Percentiles rank a stretch among this genome's conserved stretches.
phyloP scores from a whole-genome alignment of 2,113 vertebrate genomes.

The Orientallactaga bullata region DNA sequence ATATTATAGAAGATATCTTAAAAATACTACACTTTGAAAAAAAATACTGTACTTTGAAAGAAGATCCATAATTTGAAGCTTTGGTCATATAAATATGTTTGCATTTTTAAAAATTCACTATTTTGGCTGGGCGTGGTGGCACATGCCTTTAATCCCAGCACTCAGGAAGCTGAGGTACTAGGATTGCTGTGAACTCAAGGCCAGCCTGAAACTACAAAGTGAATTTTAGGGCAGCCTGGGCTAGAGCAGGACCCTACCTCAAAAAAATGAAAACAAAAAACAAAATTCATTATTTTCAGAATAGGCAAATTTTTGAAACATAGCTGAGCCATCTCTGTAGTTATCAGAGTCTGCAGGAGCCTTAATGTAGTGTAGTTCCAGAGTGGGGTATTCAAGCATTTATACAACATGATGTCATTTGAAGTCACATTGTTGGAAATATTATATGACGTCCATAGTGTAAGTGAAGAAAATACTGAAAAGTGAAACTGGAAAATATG shows the following conservation, averaged over 20 bases:
- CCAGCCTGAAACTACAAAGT: too few relatives aligned
- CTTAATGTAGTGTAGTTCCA: not conserved
- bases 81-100: conserved; percentile 10
- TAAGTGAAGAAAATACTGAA: not conserved
- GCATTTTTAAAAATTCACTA: not conserved
- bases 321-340: not conserved
- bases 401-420: not conserved
- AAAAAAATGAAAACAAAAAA: not conserved
- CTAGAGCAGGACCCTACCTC: too few relatives aligned
- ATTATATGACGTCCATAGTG: not conserved
- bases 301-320: conserved; percentile 11
- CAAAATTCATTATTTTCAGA: not conserved
- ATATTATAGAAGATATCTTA: not conserved
- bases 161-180: too few relatives aligned
- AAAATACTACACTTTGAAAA: not conserved
- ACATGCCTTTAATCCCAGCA: too few relatives aligned
- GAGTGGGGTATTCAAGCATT: not conserved
- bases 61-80: not conserved
- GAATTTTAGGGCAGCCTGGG: too few relatives aligned
- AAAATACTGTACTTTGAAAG: conserved; percentile 32
- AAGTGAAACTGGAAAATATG: conserved; percentile 12
- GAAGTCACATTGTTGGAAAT: not conserved
- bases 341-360: not conserved
- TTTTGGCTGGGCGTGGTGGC: too few relatives aligned
- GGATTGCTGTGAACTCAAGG: too few relatives aligned